Percentiles rank a stretch among this genome's conserved stretches.
Conservation (phyloP, 2,888 invertebrate genomes). For the Candidula unifasciata region DNA sequence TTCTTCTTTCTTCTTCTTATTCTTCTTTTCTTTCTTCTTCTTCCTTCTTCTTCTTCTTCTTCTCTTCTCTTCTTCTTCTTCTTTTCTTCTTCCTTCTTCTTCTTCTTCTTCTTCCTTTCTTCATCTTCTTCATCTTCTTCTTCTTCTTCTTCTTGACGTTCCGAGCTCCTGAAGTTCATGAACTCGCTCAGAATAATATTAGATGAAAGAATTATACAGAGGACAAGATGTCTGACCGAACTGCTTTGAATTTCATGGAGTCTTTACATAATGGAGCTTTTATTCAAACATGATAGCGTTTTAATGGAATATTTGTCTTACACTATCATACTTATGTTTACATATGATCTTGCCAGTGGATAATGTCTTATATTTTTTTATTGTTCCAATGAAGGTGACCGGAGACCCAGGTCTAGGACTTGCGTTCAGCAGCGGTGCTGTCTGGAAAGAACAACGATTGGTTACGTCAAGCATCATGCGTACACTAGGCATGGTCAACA, state of each 20-base stretch:
- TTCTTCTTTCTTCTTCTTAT: too few relatives aligned
- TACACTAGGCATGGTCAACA: background rate
- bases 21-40: background rate
- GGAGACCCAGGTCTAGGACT: background rate
- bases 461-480: background rate
- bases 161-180: too few relatives aligned
- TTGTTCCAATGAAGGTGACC: background rate
- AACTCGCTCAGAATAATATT: too few relatives aligned
- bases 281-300: too few relatives aligned
- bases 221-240: too few relatives aligned
- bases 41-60: background rate
- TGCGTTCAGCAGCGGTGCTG: background rate
- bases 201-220: too few relatives aligned
- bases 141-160: background rate
- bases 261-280: too few relatives aligned
- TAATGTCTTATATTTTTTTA: background rate
- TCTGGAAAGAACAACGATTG: conserved; percentile 30
- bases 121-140: background rate
- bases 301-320: too few relatives aligned
- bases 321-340: background rate
- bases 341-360: background rate
- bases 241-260: too few relatives aligned
- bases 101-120: too few relatives aligned
- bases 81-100: too few relatives aligned
- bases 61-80: background rate